Evolutionary conservation across 2,888 invertebrate species (phyloP).

Genomic region (Harmothoe impar): DNA sequence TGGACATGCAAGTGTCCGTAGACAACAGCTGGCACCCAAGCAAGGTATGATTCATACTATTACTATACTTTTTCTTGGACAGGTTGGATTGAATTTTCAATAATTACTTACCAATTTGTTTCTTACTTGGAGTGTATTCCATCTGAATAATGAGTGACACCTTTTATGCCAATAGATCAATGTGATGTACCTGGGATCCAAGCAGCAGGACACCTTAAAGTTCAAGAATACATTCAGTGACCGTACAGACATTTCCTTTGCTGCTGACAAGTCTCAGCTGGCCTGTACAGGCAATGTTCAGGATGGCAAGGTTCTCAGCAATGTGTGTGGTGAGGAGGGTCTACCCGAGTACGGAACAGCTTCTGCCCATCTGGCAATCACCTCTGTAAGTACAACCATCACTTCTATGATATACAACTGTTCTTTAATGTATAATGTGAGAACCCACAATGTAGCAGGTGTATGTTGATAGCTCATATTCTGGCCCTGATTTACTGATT

Average conservation of each 20-base stretch:
- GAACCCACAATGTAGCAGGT: too few relatives aligned
- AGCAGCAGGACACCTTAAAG: neutral
- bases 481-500: too few relatives aligned
- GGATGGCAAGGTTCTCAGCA: neutral
- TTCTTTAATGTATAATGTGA: too few relatives aligned
- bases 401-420: too few relatives aligned
- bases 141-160: neutral
- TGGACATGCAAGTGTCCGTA: constrained; percentile 6
- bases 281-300: constrained; percentile 16
- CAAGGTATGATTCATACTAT: too few relatives aligned
- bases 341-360: constrained; percentile 7
- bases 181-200: constrained; percentile 54
- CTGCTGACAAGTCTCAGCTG: constrained; percentile 41
- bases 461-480: too few relatives aligned
- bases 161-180: neutral
- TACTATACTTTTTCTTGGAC: too few relatives aligned
- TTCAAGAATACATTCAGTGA: constrained; percentile 11
- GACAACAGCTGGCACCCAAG: constrained; percentile 56
- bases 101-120: too few relatives aligned
- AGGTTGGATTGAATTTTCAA: too few relatives aligned
- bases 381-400: neutral
- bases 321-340: constrained; percentile 29
- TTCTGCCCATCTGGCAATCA: constrained; percentile 1
- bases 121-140: too few relatives aligned
- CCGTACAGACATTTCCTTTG: constrained; percentile 31